Base-by-base conservation (phyloP, 2,113 vertebrate genomes). In the Charina bottae region DNA sequence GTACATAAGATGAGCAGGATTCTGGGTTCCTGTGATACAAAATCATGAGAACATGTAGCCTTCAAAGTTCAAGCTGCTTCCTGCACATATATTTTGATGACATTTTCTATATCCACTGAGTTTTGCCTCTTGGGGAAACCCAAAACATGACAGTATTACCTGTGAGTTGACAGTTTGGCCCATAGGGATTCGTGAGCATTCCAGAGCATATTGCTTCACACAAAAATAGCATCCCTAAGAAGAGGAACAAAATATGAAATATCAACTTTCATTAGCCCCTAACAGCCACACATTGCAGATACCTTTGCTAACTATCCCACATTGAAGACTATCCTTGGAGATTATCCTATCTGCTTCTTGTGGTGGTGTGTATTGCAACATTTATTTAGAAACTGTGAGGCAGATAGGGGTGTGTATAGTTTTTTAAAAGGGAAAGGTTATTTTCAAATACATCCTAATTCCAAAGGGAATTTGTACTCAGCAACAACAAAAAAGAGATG, bases 131-230 rank as follows among this genome's bases (percentile, higher is more conserved):
- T 60, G 55, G 26, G 23, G 46, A 68, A 46, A 42, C 59, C 26
- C 6, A 72, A 55, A 56, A 72, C 0, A 2, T 58, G 49, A 78
- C 64, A 89, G 84, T 64, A 78, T 94, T 98, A 99, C 99, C 99
- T 99, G 99, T 19, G 99, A 99, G 96, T 99, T 99, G 95, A 99
- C 99, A 0, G 98, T 98, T 96, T 99, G 99, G 87, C 99, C 99
- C 99, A 99, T 99, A 93, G 99, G 99, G 93, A 99, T 99, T 85
- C 99, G 98, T 0, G 99, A 99, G 97, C 99, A 99, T 96, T 99
- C 99, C 95, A 99, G 96, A 0, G 99, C 99, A 0, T 99, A 99
- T 95, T 99, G 99, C 97, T 99, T 99, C 96, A 99, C 99, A 94
- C 99, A 99, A 97, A 99, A 99, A 96, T 99, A 99, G 96, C 98